Conservation (phyloP, 2,113 vertebrate species). For the Vulpes vulpes region DNA sequence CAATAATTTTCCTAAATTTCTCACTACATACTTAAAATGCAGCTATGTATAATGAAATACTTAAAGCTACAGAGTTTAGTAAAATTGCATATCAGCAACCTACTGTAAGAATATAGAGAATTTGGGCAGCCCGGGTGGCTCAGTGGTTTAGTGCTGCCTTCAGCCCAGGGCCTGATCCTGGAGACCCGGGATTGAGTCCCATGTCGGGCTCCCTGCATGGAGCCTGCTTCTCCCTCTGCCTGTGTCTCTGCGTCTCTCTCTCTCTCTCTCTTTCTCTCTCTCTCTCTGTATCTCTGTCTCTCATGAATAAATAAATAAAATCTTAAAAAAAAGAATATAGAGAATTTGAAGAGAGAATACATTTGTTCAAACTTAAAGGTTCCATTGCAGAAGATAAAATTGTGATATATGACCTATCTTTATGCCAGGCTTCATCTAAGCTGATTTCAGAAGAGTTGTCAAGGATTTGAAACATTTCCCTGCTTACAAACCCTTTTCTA, state of each 20-base stretch:
- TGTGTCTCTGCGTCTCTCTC: too few species aligned
- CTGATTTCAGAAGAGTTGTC: neutral
- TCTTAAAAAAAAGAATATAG: too few species aligned
- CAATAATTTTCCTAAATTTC: neutral
- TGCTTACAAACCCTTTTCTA: neutral
- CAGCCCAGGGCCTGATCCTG: too few species aligned
- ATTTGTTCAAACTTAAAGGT: neutral
- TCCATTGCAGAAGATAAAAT: neutral
- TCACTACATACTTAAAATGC: neutral
- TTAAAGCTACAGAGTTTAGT: neutral
- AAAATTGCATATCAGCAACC: neutral
- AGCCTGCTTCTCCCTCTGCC: too few species aligned
- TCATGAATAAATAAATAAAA: too few species aligned
- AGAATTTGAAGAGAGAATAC: neutral
- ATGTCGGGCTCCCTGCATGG: too few species aligned
- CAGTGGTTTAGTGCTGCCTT: too few species aligned
- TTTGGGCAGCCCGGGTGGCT: too few species aligned
- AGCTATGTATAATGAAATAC: neutral
- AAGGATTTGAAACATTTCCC: neutral
- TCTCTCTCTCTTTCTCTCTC: too few species aligned
- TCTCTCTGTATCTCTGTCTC: too few species aligned
- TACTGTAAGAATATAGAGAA: neutral
- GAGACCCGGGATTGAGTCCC: too few species aligned
- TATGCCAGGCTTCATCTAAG: neutral
- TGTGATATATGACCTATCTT: neutral